Evolutionary conservation across 2,888 invertebrate genomes (phyloP).

Genomic region (Leptura quadrifasciata): DNA sequence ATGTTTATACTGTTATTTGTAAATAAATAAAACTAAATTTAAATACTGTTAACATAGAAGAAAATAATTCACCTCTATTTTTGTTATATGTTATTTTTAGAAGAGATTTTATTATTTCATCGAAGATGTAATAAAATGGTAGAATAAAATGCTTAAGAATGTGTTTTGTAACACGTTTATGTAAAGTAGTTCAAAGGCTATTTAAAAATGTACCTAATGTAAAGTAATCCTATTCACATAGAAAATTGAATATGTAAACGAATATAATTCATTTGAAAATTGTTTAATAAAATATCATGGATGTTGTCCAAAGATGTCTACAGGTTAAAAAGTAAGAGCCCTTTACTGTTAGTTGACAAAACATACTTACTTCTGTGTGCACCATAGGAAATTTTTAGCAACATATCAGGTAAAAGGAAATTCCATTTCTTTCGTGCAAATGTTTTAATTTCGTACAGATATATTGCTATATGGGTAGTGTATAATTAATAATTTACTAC

Average conservation of each 20-base stretch:
- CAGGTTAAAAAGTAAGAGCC: background rate
- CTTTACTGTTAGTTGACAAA: conserved; percentile 1
- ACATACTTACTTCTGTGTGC: conserved; percentile 2
- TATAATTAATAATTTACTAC: background rate
- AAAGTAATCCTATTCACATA: conserved; percentile 6
- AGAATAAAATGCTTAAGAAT: conserved; percentile 46
- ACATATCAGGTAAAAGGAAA: conserved; percentile 10
- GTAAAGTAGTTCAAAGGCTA: conserved; percentile 26
- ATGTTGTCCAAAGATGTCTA: conserved; percentile 14
- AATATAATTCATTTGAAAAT: background rate
- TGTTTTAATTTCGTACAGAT: background rate
- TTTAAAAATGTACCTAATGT: conserved; percentile 5
- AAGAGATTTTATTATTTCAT: conserved; percentile 21
- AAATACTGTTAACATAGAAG: conserved; percentile 20
- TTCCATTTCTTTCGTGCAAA: background rate
- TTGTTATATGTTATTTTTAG: conserved; percentile 34
- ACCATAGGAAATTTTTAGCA: background rate
- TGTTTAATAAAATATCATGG: conserved; percentile 3
- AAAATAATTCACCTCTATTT: conserved; percentile 32
- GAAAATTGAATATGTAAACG: conserved; percentile 7
- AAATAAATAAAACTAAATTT: conserved; percentile 37
- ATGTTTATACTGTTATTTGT: conserved; percentile 39
- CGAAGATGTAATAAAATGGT: conserved; percentile 35
- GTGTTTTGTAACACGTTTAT: background rate
- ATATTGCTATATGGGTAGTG: background rate